These are phyloP conservation scores for Tenodera sinensis DNA, from an alignment of 2,888 invertebrate genomes.

Conservation along the genomic window DNA sequence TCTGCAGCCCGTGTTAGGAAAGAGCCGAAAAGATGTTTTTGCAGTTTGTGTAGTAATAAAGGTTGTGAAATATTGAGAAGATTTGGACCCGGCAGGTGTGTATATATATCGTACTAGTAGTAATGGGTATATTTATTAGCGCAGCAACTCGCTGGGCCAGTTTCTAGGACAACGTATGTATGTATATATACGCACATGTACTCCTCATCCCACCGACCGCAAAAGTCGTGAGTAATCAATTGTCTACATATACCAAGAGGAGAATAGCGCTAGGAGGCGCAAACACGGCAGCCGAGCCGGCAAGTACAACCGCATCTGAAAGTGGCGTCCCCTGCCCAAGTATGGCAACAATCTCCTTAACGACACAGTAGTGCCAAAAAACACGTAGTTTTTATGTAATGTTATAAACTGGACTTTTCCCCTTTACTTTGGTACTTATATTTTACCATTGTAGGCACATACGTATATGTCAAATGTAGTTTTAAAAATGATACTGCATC, in stretches of 20 bases:
- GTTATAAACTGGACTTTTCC: too few relatives aligned
- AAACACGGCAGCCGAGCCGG: too few relatives aligned
- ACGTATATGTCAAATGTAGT: too few relatives aligned
- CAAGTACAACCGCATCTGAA: neutral
- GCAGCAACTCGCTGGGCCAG: neutral
- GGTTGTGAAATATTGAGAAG: neutral
- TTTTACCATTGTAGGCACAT: too few relatives aligned
- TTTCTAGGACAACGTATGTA: neutral
- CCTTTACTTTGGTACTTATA: too few relatives aligned
- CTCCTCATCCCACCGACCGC: neutral
- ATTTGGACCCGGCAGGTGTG: neutral
- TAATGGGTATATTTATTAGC: neutral
- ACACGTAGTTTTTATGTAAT: too few relatives aligned
- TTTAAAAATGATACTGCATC: too few relatives aligned
- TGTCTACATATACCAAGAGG: neutral
- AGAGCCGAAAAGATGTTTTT: neutral
- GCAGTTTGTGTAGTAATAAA: neutral
- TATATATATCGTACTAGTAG: neutral
- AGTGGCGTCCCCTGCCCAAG: neutral
- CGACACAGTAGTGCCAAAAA: too few relatives aligned
- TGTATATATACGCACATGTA: neutral
- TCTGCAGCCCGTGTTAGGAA: neutral
- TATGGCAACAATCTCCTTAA: too few relatives aligned
- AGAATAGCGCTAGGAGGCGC: too few relatives aligned
- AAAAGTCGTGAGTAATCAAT: conserved; percentile 12